phyloP scores from a whole-genome alignment of 2,797 vertebrate genomes.

The Sebastes paucispinis region DNA sequence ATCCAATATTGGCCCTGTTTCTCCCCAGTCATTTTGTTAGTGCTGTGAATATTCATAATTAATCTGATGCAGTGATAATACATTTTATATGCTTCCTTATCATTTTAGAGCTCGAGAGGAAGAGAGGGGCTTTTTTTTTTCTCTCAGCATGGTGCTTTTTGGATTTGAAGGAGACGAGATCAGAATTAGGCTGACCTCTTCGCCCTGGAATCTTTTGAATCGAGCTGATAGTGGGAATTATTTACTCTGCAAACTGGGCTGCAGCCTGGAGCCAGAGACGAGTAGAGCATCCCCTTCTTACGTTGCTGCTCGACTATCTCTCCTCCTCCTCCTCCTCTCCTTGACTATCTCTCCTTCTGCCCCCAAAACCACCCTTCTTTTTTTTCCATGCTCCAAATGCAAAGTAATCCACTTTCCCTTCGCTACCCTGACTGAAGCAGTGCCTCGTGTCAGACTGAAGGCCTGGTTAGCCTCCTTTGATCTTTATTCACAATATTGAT shows the following conservation, averaged over 20 bases:
- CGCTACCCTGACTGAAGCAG: constrained; percentile 39
- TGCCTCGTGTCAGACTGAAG: constrained; percentile 47
- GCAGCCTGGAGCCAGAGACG: constrained; percentile 60
- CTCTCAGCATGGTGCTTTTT: constrained; percentile 48
- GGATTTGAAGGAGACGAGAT: constrained; percentile 66
- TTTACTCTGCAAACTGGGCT: constrained; percentile 70
- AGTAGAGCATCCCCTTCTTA: constrained; percentile 55
- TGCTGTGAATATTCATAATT: constrained; percentile 81
- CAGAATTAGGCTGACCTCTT: constrained; percentile 70
- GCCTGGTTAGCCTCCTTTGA: constrained; percentile 55
- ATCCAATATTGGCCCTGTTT: constrained; percentile 74
- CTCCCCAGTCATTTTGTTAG: constrained; percentile 56
- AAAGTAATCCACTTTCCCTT: constrained; percentile 62
- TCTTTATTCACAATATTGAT: constrained; percentile 54
- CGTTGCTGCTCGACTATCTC: constrained; percentile 57
- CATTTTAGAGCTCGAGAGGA: constrained; percentile 60
- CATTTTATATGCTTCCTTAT: constrained; percentile 79
- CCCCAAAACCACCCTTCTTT: constrained; percentile 47
- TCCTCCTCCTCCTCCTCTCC: constrained; percentile 25
- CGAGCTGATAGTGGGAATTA: constrained; percentile 71
- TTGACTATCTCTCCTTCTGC: constrained; percentile 45
- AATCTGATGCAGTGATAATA: constrained; percentile 78
- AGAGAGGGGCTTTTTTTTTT: constrained; percentile 26
- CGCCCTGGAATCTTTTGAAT: constrained; percentile 65
- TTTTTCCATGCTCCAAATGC: constrained; percentile 57